Evolutionary conservation across 1,140 invertebrate genomes (phyloP), one percentile per base, ranked within the genome.

Genomic region (Drosophila nigromelanica): DNA sequence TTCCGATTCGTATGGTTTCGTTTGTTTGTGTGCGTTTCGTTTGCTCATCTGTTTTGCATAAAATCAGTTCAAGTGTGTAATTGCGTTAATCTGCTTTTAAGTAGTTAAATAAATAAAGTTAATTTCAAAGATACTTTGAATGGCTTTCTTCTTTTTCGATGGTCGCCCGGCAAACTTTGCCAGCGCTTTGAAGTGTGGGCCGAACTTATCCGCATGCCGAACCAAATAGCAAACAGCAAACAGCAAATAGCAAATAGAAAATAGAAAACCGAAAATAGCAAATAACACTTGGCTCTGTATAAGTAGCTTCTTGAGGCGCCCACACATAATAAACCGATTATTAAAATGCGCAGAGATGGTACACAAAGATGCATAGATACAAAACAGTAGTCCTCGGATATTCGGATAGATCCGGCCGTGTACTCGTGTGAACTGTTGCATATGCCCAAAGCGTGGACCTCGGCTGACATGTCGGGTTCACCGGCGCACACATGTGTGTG

Each of bases 81-180:
- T 91, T 91, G 90, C 83, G 82, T 90, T 91, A 91, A 91, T 90
- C 90, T 91, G 82, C 74, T 89, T 90, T 87, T 91, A 91, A 91
- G 90, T 91, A 91, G 77, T 90, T 91, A 91, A 91, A 91, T 91
- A 91, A 91, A 91, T 79, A 90, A 82, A 86, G 80, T 89, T 89
- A 90, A 90, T 89, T 89, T 90, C 48, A 76, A 77, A 79, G 80
- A 89, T 89, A 72, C 83, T 89, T 75, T 51, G 52, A 70, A 62
- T 74, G 69, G 74, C 80, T 82, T 83, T 76, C 66, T 68, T 82
- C 52, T 33, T 37, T 61, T 45, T 59, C 43, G 47, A 43, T 48
- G 30, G 64, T 51, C 51, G 55, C 59, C 40, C 56, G 35, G 30
- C n/a, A 54, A 78, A 80, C 62, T 81, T 81, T 81, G 43, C 15